phyloP scores from a whole-genome alignment of 1,140 invertebrate species.

The Chionoecetes opilio region DNA sequence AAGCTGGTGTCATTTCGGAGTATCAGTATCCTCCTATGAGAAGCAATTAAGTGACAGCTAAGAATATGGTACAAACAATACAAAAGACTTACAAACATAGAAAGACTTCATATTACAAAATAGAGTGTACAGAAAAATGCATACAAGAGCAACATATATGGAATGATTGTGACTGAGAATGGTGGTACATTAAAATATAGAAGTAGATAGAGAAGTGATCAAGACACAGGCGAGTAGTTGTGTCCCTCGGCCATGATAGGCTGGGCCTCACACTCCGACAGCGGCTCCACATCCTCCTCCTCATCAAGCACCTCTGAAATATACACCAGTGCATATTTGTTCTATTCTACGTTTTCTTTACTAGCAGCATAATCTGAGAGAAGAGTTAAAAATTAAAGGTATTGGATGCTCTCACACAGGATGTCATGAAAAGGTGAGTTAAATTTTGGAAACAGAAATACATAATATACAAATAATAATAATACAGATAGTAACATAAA shows the following conservation, averaged over 20 bases:
- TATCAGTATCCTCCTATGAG: not conserved
- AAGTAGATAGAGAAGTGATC: not conserved
- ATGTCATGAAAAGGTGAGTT: too few species aligned
- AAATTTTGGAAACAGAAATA: too few species aligned
- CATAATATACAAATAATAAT: too few species aligned
- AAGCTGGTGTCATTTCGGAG: not conserved
- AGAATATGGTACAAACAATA: too few species aligned
- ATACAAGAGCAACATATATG: not conserved
- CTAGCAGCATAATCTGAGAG: not conserved
- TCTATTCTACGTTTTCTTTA: not conserved
- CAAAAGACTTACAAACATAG: too few species aligned
- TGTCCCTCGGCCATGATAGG: conserved; percentile 39
- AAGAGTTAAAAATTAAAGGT: not conserved
- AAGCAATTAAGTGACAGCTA: not conserved
- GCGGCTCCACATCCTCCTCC: conserved; percentile 47
- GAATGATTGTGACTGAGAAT: not conserved
- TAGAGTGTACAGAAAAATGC: not conserved
- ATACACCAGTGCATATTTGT: conserved; percentile 29
- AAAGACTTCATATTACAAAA: not conserved
- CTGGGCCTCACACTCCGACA: conserved; percentile 45
- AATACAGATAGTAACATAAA: too few species aligned
- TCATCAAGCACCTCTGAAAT: conserved; percentile 17
- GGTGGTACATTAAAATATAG: not conserved
- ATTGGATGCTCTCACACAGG: too few species aligned
- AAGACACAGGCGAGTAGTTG: conserved; percentile 44